These are phyloP conservation scores for Amia ocellicauda DNA, from an alignment of 2,113 vertebrate genomes.

Conservation along the genomic window DNA sequence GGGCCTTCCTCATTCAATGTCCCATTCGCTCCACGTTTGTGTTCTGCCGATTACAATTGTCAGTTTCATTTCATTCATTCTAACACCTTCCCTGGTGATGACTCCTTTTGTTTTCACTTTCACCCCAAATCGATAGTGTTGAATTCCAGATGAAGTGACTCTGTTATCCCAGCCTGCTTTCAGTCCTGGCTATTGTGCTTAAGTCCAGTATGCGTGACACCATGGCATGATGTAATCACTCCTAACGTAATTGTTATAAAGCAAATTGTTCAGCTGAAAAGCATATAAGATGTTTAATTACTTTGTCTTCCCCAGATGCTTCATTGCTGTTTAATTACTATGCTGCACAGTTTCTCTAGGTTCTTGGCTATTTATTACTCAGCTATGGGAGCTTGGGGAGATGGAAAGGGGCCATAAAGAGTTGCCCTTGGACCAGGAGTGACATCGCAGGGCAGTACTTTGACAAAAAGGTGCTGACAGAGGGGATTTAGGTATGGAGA, in stretches of 20 bases:
- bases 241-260: not conserved
- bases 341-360: not conserved
- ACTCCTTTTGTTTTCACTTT: no score
- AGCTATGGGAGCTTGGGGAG: not conserved
- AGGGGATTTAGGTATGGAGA: not conserved
- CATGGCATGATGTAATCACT: not conserved
- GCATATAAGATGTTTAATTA: not conserved
- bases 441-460: no score
- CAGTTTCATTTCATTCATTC: no score
- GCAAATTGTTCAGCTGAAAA: not conserved
- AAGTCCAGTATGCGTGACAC: no score
- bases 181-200: no score
- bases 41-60: no score
- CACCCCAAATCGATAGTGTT: no score
- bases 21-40: no score
- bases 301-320: not conserved
- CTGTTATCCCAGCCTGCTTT: no score
- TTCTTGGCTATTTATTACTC: not conserved
- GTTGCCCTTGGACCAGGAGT: conserved; percentile 1
- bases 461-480: not conserved
- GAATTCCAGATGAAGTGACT: no score
- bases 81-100: no score
- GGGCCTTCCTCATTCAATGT: no score
- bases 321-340: not conserved
- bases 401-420: not conserved